Conservation (phyloP, 2,113 vertebrate genomes). For the Alaudala cheleensis region DNA sequence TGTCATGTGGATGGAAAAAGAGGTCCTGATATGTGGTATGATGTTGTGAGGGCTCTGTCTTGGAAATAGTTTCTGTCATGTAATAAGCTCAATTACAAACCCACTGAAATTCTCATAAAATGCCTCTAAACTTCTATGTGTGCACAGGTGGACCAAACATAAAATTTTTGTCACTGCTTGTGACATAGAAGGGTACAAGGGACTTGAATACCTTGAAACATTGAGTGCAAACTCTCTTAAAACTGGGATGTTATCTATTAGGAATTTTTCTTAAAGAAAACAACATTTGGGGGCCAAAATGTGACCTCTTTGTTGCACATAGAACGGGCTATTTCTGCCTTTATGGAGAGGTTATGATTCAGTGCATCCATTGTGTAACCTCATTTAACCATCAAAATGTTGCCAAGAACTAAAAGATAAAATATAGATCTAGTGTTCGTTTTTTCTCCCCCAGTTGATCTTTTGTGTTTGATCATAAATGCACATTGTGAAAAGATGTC, state of each 20-base stretch:
- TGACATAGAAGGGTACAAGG: neutral
- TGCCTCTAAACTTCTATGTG: neutral
- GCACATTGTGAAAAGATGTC: constrained; percentile 83
- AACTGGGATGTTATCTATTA: neutral
- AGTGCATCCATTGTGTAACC: neutral
- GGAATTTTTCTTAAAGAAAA: neutral
- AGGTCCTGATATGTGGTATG: neutral
- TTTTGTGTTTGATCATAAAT: constrained; percentile 83
- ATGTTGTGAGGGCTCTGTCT: neutral
- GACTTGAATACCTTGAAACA: neutral
- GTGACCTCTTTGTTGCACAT: neutral
- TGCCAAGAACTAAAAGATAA: constrained; percentile 68
- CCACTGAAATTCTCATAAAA: neutral
- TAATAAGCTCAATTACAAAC: neutral
- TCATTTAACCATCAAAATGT: constrained; percentile 60
- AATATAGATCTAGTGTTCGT: constrained; percentile 64
- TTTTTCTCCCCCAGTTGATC: constrained; percentile 70
- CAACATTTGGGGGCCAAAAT: neutral
- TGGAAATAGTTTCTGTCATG: neutral
- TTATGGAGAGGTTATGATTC: constrained; percentile 17
- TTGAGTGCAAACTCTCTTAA: neutral
- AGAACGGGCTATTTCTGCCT: constrained; percentile 14
- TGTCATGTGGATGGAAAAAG: neutral
- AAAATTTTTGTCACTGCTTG: neutral
- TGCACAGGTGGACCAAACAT: rapidly evolving